A percentile compares a stretch with the other conserved stretches of the same genome.
Conservation (phyloP, 2,888 invertebrate species). For the Copidosoma aretas region DNA sequence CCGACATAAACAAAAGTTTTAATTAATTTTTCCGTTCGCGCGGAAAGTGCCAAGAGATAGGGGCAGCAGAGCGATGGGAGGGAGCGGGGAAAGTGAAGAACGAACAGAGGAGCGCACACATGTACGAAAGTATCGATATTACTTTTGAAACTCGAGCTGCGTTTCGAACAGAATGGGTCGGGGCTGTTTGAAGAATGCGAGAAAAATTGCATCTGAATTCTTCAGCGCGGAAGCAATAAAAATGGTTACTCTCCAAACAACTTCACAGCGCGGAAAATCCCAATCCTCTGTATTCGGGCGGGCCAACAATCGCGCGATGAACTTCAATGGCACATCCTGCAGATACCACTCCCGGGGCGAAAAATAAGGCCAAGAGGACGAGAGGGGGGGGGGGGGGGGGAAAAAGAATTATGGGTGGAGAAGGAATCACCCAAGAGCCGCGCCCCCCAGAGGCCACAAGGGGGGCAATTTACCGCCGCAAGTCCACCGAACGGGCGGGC, state of each 20-base stretch:
- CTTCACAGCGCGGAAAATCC: neutral
- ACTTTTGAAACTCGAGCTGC: neutral
- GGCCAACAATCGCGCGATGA: neutral
- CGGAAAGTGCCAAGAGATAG: neutral
- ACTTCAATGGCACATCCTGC: constrained; percentile 8
- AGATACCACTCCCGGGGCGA: neutral
- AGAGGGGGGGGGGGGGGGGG: neutral
- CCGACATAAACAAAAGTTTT: constrained; percentile 6
- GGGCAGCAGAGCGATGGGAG: neutral
- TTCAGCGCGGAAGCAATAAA: constrained; percentile 9
- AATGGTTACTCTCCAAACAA: neutral
- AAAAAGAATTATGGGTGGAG: constrained; percentile 1
- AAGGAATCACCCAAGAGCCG: neutral
- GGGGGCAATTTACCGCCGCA: neutral
- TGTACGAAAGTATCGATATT: neutral
- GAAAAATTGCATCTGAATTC: constrained; percentile 11
- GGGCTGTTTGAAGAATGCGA: neutral
- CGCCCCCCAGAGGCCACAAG: neutral
- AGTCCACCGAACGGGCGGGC: neutral
- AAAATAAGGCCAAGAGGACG: too few relatives aligned
- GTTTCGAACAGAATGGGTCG: too few relatives aligned
- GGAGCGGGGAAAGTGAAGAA: neutral
- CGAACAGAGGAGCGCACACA: neutral
- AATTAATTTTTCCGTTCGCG: neutral
- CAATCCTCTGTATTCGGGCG: neutral